These are phyloP conservation scores for Halictus rubicundus DNA, from an alignment of 1,140 invertebrate genomes.

Conservation along the genomic window DNA sequence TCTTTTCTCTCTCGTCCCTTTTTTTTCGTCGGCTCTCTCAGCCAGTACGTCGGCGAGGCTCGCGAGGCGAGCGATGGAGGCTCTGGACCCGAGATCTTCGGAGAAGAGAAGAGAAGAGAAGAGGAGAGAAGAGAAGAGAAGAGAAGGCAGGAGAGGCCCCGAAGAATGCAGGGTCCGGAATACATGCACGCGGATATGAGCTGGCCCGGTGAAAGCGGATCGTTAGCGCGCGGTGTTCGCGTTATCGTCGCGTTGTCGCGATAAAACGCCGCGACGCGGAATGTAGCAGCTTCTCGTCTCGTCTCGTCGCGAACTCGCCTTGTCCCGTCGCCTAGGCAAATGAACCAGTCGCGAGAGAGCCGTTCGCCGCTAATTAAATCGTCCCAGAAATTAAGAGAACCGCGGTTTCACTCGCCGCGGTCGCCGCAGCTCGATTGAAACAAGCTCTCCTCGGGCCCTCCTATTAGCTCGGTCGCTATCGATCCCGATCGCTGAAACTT, in stretches of 20 bases:
- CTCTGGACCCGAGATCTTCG: slow-evolving; percentile 9
- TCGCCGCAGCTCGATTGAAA: background rate
- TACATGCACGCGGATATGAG: slow-evolving; percentile 18
- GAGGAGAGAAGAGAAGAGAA: slow-evolving; percentile 9
- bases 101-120: background rate
- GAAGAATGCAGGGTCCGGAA: slow-evolving; percentile 21
- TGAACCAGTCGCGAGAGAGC: background rate
- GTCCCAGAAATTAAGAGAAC: slow-evolving; percentile 11
- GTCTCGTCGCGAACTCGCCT: too few species aligned
- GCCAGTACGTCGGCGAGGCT: slow-evolving; percentile 21
- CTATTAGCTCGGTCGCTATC: slow-evolving; percentile 14
- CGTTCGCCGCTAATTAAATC: slow-evolving; percentile 29
- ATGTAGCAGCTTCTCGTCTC: background rate
- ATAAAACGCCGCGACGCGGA: slow-evolving; percentile 2
- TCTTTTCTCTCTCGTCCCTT: background rate
- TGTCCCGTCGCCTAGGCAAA: background rate
- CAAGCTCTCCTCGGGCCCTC: slow-evolving; percentile 14
- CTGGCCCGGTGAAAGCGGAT: slow-evolving; percentile 26
- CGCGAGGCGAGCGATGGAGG: slow-evolving; percentile 18
- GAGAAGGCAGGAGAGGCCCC: slow-evolving; percentile 11
- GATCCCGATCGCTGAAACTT: slow-evolving; percentile 16
- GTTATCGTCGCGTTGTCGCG: background rate
- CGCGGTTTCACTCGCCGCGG: background rate
- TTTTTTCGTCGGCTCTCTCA: slow-evolving; percentile 30
- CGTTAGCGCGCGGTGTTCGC: background rate